These are phyloP conservation scores for Carcharodon carcharias DNA, from an alignment of 2,797 vertebrate species.

Conservation along the genomic window DNA sequence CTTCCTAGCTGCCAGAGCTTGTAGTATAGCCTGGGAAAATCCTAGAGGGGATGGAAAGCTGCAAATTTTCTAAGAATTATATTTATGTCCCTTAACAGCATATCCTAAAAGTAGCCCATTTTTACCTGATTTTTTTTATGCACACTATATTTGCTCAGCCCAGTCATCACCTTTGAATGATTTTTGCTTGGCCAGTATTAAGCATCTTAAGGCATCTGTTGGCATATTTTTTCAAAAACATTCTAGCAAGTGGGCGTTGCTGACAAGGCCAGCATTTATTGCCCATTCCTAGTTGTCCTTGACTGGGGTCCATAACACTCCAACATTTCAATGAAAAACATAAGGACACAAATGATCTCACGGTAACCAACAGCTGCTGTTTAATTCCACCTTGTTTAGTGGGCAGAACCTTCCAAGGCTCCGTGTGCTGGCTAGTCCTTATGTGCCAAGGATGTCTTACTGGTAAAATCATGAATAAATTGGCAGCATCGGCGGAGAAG, in stretches of 20 bases:
- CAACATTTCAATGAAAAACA: not conserved
- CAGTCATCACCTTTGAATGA: not conserved
- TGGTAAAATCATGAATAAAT: not conserved
- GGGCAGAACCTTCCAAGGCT: not conserved
- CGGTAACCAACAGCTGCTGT: not conserved
- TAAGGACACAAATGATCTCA: not conserved
- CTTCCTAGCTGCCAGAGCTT: not conserved
- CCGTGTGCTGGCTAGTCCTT: not conserved
- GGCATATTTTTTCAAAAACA: not conserved
- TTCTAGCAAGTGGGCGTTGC: not conserved
- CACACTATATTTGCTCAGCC: not conserved
- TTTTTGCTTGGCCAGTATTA: not conserved
- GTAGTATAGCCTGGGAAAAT: conserved; percentile 22
- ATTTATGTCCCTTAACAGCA: conserved; percentile 6
- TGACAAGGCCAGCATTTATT: not conserved
- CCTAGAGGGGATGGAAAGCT: conserved; percentile 21
- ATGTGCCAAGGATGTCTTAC: not conserved
- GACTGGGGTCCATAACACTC: not conserved
- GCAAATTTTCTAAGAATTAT: not conserved
- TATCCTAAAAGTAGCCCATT: not conserved
- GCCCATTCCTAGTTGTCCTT: not conserved
- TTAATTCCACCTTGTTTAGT: not conserved
- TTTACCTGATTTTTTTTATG: not conserved
- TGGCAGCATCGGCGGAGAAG: too few relatives aligned
- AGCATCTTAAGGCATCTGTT: not conserved